Conservation (phyloP, 2,888 invertebrate species). For the Acronicta psi region DNA sequence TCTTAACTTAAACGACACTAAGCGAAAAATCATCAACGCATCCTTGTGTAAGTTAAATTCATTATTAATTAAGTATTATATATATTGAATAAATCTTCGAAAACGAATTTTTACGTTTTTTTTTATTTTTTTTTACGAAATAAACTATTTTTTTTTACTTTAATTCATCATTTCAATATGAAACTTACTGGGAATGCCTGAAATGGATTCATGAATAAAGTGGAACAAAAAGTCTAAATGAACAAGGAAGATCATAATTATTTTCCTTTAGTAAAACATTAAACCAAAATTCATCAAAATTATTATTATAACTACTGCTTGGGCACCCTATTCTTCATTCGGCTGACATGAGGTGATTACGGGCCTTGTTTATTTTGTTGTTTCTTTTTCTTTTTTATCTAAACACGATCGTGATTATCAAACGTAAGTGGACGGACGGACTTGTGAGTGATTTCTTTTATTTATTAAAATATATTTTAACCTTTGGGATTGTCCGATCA, state of each 20-base stretch:
- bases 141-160: no score
- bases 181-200: no score
- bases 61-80: no score
- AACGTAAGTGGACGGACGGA: slow-evolving; percentile 72
- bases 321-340: slow-evolving; percentile 65
- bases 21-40: no score
- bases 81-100: no score
- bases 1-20: not conserved
- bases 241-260: no score
- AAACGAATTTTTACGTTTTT: no score
- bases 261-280: not conserved
- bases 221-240: no score
- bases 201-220: no score
- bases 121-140: no score
- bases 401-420: slow-evolving; percentile 87
- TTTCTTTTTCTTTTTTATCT: slow-evolving; percentile 85
- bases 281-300: not conserved
- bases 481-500: slow-evolving; percentile 52
- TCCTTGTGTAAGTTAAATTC: no score
- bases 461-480: slow-evolving; percentile 63
- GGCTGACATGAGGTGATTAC: slow-evolving; percentile 85
- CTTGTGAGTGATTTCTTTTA: slow-evolving; percentile 62
- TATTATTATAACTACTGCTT: slow-evolving; percentile 8
- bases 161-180: no score
- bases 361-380: slow-evolving; percentile 85